These are phyloP conservation scores for Microcebus lehilahytsara DNA, from an alignment of 2,113 vertebrate species.

Conservation along the genomic window DNA sequence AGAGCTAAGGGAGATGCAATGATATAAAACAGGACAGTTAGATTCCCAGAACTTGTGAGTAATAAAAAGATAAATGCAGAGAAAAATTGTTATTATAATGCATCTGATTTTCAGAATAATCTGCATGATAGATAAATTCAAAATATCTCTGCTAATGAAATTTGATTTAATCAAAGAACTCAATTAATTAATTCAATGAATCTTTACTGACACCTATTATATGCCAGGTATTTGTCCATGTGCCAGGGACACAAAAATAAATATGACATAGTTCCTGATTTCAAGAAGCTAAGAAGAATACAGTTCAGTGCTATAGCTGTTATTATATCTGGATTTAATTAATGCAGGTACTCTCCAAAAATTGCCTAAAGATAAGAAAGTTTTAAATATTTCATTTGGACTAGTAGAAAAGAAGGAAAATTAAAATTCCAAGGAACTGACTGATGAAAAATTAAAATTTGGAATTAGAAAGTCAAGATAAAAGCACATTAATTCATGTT, in stretches of 20 bases:
- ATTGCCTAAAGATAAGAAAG: slow-evolving; percentile 9
- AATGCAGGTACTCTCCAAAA: background rate
- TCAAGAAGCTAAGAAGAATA: background rate
- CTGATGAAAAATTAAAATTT: slow-evolving; percentile 38
- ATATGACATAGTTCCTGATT: background rate
- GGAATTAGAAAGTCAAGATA: slow-evolving; percentile 12
- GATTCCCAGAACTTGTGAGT: slow-evolving; percentile 40
- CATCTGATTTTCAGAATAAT: slow-evolving; percentile 3
- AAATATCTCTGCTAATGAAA: background rate
- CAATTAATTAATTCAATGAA: background rate
- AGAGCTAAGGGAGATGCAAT: background rate
- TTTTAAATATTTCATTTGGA: slow-evolving; percentile 21
- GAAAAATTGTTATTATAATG: background rate
- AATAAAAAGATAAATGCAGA: slow-evolving; percentile 44
- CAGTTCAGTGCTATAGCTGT: background rate
- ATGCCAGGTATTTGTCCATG: background rate
- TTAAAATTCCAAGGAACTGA: slow-evolving; percentile 37
- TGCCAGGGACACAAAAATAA: background rate
- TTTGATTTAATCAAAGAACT: slow-evolving; percentile 14
- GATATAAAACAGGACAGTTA: background rate
- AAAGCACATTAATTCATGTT: background rate
- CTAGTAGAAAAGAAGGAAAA: background rate
- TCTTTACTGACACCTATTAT: background rate
- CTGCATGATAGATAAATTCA: background rate
- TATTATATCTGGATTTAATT: slow-evolving; percentile 21